These are phyloP conservation scores for Lota lota DNA, from an alignment of 2,113 vertebrate species.

Conservation along the genomic window DNA sequence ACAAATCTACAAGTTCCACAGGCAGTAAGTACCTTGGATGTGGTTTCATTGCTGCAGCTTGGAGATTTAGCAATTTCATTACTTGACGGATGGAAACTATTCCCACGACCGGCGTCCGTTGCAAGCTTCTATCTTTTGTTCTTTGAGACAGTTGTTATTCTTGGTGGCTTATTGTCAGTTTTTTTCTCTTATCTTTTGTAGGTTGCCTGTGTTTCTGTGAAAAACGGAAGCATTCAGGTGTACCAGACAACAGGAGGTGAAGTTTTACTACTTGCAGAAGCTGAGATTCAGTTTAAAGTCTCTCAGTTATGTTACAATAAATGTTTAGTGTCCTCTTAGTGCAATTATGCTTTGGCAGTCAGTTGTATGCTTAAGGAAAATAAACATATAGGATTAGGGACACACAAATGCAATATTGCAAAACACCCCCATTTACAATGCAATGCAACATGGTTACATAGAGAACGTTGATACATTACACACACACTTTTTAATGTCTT, in stretches of 20 bases:
- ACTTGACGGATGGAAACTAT: slow-evolving; percentile 13
- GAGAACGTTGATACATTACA: too few species aligned
- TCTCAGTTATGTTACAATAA: too few species aligned
- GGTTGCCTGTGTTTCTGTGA: slow-evolving; percentile 75
- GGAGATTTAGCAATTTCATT: not conserved
- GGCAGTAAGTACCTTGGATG: slow-evolving; percentile 41
- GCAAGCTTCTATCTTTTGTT: not conserved
- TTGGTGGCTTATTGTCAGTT: slow-evolving; percentile 5
- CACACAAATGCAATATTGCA: too few species aligned
- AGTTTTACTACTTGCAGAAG: slow-evolving; percentile 8
- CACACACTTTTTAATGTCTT: too few species aligned
- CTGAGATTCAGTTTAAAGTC: too few species aligned
- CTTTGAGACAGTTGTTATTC: slow-evolving; percentile 3
- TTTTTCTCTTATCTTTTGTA: slow-evolving; percentile 46
- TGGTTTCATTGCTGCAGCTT: not conserved
- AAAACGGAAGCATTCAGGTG: slow-evolving; percentile 74
- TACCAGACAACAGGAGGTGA: slow-evolving; percentile 86
- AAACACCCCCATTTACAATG: too few species aligned
- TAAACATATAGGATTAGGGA: too few species aligned
- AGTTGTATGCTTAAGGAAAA: too few species aligned
- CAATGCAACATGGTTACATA: too few species aligned
- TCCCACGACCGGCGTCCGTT: slow-evolving; percentile 30
- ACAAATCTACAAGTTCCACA: slow-evolving; percentile 37
- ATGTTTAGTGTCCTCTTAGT: too few species aligned
- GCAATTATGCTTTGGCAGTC: too few species aligned